Percentiles rank a stretch among this genome's conserved stretches.
These are phyloP conservation scores for Callopanchax toddi DNA, from an alignment of 2,113 vertebrate genomes.

Conservation along the genomic window DNA sequence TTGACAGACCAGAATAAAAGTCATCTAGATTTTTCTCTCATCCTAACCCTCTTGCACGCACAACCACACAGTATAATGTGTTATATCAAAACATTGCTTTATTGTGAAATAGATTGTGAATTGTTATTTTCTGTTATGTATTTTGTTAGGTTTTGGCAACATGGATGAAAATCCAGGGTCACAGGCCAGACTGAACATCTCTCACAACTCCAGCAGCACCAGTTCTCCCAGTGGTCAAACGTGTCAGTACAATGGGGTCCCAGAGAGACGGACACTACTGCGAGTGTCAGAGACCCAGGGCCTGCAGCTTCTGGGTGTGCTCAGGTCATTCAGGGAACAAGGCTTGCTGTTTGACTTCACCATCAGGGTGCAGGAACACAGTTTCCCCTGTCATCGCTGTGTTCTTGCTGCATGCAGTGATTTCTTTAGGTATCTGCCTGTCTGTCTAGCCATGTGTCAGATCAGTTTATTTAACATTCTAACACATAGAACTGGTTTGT, in stretches of 20 bases:
- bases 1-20: no score
- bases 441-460: constrained; percentile 14
- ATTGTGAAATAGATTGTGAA: background rate
- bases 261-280: constrained; percentile 80
- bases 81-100: no score
- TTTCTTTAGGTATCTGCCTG: constrained; percentile 89
- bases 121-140: background rate
- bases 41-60: no score
- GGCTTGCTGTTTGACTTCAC: constrained; percentile 92
- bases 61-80: no score
- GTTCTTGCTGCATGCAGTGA: constrained; percentile 96
- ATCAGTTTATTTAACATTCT: background rate
- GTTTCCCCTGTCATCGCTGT: constrained; percentile 92
- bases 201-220: constrained; percentile 15
- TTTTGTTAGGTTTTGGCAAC: constrained; percentile 16
- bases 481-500: constrained; percentile 11
- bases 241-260: constrained; percentile 75
- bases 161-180: constrained; percentile 55
- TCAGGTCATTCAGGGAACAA: constrained; percentile 89
- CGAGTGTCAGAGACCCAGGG: constrained; percentile 89
- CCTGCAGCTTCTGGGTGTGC: constrained; percentile 87
- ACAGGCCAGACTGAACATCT: constrained; percentile 4
- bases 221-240: constrained; percentile 4
- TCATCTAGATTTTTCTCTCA: no score
- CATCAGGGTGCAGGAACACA: constrained; percentile 87